These are phyloP conservation scores for Manis javanica DNA, from an alignment of 2,797 vertebrate species.

Conservation along the genomic window DNA sequence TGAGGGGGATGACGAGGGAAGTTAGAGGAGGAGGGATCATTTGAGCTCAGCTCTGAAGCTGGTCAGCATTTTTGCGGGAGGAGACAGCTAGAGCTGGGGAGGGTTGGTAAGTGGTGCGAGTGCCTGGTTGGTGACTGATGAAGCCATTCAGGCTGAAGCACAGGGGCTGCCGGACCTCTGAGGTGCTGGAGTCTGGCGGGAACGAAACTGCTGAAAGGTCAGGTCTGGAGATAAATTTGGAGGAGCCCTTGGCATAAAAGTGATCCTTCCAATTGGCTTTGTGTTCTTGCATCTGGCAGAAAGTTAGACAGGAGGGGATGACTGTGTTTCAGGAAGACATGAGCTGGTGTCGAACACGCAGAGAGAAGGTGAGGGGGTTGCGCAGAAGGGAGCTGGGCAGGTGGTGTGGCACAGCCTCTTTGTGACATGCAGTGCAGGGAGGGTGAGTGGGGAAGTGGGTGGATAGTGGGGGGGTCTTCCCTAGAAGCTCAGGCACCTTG, in stretches of 20 bases:
- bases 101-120: neutral
- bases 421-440: neutral
- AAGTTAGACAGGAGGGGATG: neutral
- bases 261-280: slow-evolving; percentile 29
- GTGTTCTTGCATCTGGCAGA: neutral
- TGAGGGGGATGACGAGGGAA: slow-evolving; percentile 31
- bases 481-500: neutral
- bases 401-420: neutral
- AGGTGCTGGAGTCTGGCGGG: neutral
- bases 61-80: slow-evolving; percentile 43
- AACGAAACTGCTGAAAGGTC: neutral
- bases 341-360: neutral
- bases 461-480: neutral
- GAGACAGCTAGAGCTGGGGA: neutral
- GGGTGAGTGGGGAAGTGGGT: neutral
- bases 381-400: neutral
- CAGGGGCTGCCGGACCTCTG: neutral
- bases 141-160: neutral
- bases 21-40: slow-evolving; percentile 46
- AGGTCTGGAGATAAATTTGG: slow-evolving; percentile 2
- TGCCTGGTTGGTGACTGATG: neutral
- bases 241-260: neutral
- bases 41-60: neutral
- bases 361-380: neutral
- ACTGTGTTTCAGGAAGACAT: neutral